Percentiles rank a stretch among this genome's conserved stretches.
These are phyloP conservation scores for Sitta carolinensis DNA, from an alignment of 2,797 vertebrate genomes.

Conservation along the genomic window DNA sequence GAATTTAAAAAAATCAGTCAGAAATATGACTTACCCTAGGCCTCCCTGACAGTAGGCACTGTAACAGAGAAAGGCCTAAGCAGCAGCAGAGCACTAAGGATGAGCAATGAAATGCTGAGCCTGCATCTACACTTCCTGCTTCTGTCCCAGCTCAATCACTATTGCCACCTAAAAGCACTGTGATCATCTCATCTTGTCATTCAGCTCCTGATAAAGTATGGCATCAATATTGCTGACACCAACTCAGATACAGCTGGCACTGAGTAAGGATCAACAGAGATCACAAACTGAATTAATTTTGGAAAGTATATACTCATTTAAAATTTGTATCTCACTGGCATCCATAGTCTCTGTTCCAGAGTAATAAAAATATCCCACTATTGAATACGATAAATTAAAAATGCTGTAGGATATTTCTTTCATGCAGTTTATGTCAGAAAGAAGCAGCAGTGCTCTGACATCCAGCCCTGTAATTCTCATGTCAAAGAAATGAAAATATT, in stretches of 20 bases:
- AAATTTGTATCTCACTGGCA: neutral
- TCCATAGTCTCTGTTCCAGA: neutral
- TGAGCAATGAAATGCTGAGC: neutral
- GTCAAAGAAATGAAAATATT: neutral
- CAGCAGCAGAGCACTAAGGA: neutral
- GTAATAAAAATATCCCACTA: neutral
- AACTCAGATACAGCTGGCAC: neutral
- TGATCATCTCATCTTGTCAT: neutral
- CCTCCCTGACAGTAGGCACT: neutral
- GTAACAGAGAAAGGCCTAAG: neutral
- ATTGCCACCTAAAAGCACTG: neutral
- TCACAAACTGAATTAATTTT: conserved; percentile 2
- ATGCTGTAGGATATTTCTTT: neutral
- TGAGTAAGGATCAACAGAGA: neutral
- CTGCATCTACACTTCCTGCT: neutral
- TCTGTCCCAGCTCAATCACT: neutral
- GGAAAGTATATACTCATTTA: neutral
- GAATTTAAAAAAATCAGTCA: neutral
- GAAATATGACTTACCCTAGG: neutral
- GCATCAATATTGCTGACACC: conserved; percentile 5
- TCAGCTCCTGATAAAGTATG: neutral
- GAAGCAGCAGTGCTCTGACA: neutral
- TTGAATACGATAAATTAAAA: neutral
- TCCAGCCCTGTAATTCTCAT: neutral
- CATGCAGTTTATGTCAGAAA: neutral